A percentile compares a stretch with the other conserved stretches of the same genome.
These are phyloP conservation scores for Ectropis grisescens DNA, from an alignment of 1,140 invertebrate genomes.

Conservation along the genomic window DNA sequence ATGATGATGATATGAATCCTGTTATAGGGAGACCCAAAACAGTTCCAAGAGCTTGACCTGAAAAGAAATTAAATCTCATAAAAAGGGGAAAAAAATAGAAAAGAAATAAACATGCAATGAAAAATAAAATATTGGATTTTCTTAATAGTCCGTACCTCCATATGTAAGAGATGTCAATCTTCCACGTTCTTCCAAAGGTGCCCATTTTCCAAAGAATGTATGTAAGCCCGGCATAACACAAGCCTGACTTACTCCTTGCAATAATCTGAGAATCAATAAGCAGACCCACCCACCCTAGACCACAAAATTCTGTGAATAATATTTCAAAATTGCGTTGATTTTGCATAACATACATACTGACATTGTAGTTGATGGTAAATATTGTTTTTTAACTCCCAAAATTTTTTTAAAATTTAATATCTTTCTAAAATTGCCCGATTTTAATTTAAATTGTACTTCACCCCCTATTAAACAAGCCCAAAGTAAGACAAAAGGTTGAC, in stretches of 20 bases:
- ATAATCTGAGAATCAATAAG: constrained; percentile 73
- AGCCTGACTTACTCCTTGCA: constrained; percentile 85
- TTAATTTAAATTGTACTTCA: too few relatives aligned
- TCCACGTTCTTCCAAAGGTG: constrained; percentile 72
- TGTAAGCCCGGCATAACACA: constrained; percentile 84
- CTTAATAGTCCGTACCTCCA: constrained; percentile 73
- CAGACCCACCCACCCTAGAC: constrained; percentile 73
- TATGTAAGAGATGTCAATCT: constrained; percentile 73
- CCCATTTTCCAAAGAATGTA: constrained; percentile 86
- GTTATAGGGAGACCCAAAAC: constrained; percentile 74
- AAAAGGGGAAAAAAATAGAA: neutral
- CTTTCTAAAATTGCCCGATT: too few relatives aligned
- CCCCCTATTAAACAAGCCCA: too few relatives aligned
- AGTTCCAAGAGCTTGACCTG: constrained; percentile 74
- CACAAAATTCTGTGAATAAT: too few relatives aligned
- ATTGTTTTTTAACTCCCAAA: too few relatives aligned
- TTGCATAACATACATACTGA: too few relatives aligned
- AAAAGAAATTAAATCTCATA: constrained; percentile 11
- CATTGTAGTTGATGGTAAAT: too few relatives aligned
- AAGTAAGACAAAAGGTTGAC: too few relatives aligned
- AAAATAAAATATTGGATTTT: too few relatives aligned
- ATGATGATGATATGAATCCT: constrained; percentile 71
- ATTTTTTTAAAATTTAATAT: too few relatives aligned
- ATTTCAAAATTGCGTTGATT: too few relatives aligned
- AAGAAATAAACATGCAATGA: neutral